Base-by-base conservation (phyloP, 2,113 vertebrate genomes). In the Hyperopisus bebe region DNA sequence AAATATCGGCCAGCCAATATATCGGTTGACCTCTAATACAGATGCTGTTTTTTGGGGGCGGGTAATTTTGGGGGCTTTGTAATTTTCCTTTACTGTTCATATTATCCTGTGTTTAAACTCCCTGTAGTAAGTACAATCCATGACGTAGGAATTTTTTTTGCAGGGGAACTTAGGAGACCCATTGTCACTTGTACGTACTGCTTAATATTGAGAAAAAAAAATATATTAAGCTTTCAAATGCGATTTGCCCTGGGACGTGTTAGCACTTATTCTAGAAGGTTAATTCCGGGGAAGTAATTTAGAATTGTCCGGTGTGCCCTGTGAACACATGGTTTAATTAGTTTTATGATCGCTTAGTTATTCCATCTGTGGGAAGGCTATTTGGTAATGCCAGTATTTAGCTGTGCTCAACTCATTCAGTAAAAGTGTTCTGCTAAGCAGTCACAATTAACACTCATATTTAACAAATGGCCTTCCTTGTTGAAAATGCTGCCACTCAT, bases 311-410 rank as follows among this genome's bases (percentile, higher is more conserved):
- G 17, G 74, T 80, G 74, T 80, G 74, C 74, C 74, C 74, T 80
- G 31, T 80, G 74, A 80, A 80, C 74, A 42, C 74, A 46, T 84
- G 39, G 21, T 84, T 84, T 84, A 47, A 84, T 47, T 84, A 47
- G 82, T 84, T 84, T 84, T 84, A 84, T 84, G 82, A 84, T 47
- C 19, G 82, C 82, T 84, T n/a, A n/a, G 42, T 84, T 84, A 39
- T 80, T 80, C 44, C 44, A 42, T 44, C 44, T 84, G 21, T 84
- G 44, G 82, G 39, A 84, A 46, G 82, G 82, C 13, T 44, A 46
- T 24, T 84, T 24, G 82, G 44, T 42, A 80, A 42, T 35, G 31
- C 31, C 35, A 42, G 74, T 42, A 84, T 24, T 84, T 84, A 84
- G 8, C 35, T 80, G 31, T 80, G 35, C 31, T 42, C 74, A 42